These are phyloP conservation scores for Esperia sulphurella DNA, from an alignment of 2,888 invertebrate species.

Conservation along the genomic window DNA sequence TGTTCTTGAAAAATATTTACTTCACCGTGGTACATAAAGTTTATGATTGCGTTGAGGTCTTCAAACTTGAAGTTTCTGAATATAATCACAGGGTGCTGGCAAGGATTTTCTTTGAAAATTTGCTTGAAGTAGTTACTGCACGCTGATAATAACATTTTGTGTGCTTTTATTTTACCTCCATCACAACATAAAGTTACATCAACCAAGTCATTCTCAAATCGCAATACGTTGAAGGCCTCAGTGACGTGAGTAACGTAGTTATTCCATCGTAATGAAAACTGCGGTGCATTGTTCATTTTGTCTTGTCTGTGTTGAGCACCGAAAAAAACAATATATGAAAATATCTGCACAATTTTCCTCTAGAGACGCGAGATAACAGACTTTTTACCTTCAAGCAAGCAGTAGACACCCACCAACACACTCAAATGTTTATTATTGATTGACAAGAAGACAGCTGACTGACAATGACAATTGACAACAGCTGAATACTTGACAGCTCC, in stretches of 20 bases:
- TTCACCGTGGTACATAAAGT: slow-evolving; percentile 91
- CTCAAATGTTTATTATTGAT: too few species aligned
- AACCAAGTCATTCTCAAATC: slow-evolving; percentile 84
- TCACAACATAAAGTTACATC: slow-evolving; percentile 93
- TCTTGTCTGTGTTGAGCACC: background rate
- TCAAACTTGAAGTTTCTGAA: slow-evolving; percentile 88
- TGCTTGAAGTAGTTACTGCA: slow-evolving; percentile 90
- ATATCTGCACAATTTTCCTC: too few species aligned
- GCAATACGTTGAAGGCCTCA: slow-evolving; percentile 87
- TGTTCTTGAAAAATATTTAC: slow-evolving; percentile 90
- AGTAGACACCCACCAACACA: too few species aligned
- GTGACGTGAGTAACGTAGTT: slow-evolving; percentile 90
- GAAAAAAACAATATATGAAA: too few species aligned
- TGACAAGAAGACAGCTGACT: too few species aligned
- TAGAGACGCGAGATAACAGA: too few species aligned
- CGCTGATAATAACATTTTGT: slow-evolving; percentile 90
- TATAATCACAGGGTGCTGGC: slow-evolving; percentile 89
- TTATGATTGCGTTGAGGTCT: slow-evolving; percentile 87
- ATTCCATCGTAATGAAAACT: slow-evolving; percentile 93
- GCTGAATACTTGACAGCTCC: too few species aligned
- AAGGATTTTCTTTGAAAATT: slow-evolving; percentile 87
- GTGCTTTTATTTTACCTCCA: slow-evolving; percentile 90
- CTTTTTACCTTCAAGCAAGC: too few species aligned
- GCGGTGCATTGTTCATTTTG: slow-evolving; percentile 82
- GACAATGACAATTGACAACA: too few species aligned